Base-by-base conservation (phyloP, 2,797 vertebrate species). In the Euthynnus affinis region DNA sequence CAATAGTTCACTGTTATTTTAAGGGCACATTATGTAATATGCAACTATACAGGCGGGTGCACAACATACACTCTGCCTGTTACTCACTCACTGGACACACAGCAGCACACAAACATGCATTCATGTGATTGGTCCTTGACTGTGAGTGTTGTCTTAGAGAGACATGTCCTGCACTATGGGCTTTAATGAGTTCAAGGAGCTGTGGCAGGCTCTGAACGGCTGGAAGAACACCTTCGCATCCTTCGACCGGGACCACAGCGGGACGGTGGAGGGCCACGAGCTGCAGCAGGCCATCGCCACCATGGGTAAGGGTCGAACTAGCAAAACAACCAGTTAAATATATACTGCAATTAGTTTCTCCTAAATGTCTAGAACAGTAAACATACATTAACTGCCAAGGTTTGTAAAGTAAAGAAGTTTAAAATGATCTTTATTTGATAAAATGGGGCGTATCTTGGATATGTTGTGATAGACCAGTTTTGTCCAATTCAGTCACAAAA, bases 141-240 rank as follows among this genome's bases (percentile, higher is more conserved):
- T 61, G 44, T 20, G 23, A 0, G 9, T 17, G 18, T 1, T 10
- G 4, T 71, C 29, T 84, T 90, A 98, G 97, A 95, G 93, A 88
- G 96, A 98, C 81, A 85, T 93, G 78, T 96, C 96, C 2, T 92
- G 95, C 59, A 93, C 94, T 48, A 96, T 98, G 96, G 97, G 97
- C 53, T 98, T 98, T 44, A 79, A 74, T 44, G 97, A 98, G 94
- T 98, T 98, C 88, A 97, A 96, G 90, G 96, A 98, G 14, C 94
- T 98, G 60, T 96, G 90, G 91, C 89, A 91, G 8, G 96, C 90
- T 18, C 90, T 98, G 53, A 97, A 77, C 65, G 94, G 92, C 57
- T 98, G 97, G 97, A 98, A 96, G 89, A 89, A 87, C 49, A 94
- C 95, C 81, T 98, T 98, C 42, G 70, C 90, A 69, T 90, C 92